Conservation (phyloP, 2,113 vertebrate species). For the Phrynosoma blainvillii region DNA sequence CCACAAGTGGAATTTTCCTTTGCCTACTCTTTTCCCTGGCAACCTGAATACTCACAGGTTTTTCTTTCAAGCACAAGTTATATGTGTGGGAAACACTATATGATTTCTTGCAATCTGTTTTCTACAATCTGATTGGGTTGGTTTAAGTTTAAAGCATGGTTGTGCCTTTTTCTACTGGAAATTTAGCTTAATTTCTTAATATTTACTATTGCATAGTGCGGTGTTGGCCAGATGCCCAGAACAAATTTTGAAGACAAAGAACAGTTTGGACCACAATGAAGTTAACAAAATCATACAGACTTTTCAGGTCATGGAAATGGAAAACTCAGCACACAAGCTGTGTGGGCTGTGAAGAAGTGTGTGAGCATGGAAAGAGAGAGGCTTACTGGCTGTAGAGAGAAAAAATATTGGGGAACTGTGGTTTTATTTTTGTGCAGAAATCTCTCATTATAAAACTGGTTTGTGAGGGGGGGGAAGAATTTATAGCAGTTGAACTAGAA, state of each 20-base stretch:
- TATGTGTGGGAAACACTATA: neutral
- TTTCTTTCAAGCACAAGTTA: neutral
- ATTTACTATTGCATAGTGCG: neutral
- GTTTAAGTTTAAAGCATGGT: neutral
- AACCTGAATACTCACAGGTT: neutral
- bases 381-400: neutral
- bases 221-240: neutral
- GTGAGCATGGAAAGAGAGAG: neutral
- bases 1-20: neutral
- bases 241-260: neutral
- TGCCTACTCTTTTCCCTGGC: neutral
- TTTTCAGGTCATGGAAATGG: constrained; percentile 10
- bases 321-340: neutral
- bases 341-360: constrained; percentile 11
- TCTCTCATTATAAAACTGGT: neutral
- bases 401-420: neutral
- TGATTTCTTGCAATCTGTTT: neutral
- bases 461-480: neutral
- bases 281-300: neutral
- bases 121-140: neutral
- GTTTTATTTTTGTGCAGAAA: neutral
- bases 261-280: neutral
- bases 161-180: neutral
- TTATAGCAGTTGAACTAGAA: constrained; percentile 5
- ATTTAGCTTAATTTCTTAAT: neutral